A percentile compares a stretch with the other conserved stretches of the same genome.
phyloP scores from a whole-genome alignment of 2,113 vertebrate genomes.

The Phocoena sinus region DNA sequence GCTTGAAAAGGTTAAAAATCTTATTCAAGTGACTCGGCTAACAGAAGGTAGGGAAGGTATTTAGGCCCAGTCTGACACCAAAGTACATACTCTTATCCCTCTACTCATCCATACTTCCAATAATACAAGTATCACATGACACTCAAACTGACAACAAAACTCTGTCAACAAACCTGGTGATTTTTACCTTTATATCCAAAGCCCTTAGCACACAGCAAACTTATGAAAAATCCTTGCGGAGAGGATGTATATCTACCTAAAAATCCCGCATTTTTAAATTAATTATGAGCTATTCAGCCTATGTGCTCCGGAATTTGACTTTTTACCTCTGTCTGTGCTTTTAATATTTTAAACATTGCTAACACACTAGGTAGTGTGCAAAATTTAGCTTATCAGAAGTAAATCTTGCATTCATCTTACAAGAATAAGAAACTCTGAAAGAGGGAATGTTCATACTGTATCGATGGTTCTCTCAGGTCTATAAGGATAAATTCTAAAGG shows the following conservation, averaged over 20 bases:
- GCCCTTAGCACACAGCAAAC: not conserved
- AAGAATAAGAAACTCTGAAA: not conserved
- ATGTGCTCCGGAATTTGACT: not conserved
- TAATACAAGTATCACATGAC: not conserved
- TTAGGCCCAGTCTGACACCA: not conserved
- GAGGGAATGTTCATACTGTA: not conserved
- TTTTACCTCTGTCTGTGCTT: not conserved
- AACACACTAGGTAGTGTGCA: not conserved
- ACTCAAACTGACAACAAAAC: not conserved
- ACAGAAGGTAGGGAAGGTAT: not conserved
- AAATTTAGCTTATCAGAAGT: not conserved
- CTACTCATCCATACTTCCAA: not conserved
- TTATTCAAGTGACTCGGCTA: not conserved
- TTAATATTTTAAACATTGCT: not conserved
- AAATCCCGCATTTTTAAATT: slow-evolving; percentile 41
- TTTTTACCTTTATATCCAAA: not conserved
- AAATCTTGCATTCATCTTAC: not conserved
- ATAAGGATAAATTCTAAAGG: not conserved
- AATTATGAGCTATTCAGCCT: not conserved
- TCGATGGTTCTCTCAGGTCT: not conserved
- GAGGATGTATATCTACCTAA: not conserved
- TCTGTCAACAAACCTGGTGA: not conserved
- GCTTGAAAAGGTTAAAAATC: not conserved
- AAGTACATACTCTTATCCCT: not conserved
- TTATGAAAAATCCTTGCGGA: not conserved